Evolutionary conservation across 2,113 vertebrate species (phyloP).

Genomic region (Edolisoma coerulescens): DNA sequence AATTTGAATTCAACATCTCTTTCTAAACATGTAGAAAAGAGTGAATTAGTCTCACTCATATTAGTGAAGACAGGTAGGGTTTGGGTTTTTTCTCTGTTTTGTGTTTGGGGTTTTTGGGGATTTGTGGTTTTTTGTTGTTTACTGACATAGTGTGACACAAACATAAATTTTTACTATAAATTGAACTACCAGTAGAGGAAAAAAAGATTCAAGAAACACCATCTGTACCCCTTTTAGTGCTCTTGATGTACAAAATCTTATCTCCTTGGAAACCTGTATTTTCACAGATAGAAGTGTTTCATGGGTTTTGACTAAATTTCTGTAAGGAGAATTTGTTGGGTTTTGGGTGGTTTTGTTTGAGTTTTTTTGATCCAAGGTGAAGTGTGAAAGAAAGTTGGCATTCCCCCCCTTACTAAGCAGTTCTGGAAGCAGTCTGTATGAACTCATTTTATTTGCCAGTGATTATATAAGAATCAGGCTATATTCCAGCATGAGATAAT

Average conservation of each 20-base stretch:
- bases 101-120: no score
- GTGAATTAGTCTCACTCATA: neutral
- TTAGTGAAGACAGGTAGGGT: neutral
- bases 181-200: neutral
- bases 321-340: neutral
- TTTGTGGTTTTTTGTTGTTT: neutral
- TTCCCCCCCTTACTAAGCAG: neutral
- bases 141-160: neutral
- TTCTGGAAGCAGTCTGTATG: neutral
- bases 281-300: neutral
- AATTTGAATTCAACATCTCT: neutral
- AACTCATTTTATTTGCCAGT: neutral
- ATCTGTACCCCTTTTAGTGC: neutral
- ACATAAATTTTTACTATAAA: neutral
- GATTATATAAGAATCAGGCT: neutral
- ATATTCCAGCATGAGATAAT: rapidly evolving
- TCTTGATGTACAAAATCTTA: neutral
- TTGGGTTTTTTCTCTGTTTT: neutral
- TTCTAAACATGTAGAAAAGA: neutral
- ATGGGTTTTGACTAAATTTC: neutral
- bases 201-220: neutral
- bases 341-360: neutral
- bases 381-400: neutral
- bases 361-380: neutral
- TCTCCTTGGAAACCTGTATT: neutral